Percentiles rank a stretch among this genome's conserved stretches.
These are phyloP conservation scores for Drosophila pachea DNA, from an alignment of 1,140 invertebrate species.

Conservation along the genomic window DNA sequence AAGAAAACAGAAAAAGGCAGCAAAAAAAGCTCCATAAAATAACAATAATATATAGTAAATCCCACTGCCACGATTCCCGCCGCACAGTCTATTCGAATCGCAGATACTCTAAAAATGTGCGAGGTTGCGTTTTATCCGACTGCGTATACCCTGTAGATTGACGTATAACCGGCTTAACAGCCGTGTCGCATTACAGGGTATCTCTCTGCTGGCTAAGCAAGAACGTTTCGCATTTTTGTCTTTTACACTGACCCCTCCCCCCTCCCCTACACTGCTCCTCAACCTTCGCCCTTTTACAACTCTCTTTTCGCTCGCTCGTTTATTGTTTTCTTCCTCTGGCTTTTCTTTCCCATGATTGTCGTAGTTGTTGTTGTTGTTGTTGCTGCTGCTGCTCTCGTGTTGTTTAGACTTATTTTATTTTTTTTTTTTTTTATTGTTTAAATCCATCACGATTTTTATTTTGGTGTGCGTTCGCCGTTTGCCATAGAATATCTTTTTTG, in stretches of 20 bases:
- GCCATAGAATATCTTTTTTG: background rate
- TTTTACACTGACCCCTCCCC: no score
- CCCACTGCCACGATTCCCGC: background rate
- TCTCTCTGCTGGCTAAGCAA: no score
- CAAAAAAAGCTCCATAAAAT: conserved; percentile 64
- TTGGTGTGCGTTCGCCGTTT: conserved; percentile 49
- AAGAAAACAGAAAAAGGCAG: conserved; percentile 31
- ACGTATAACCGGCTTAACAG: no score
- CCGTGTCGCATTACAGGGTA: no score
- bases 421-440: conserved; percentile 63
- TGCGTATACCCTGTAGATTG: no score
- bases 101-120: conserved; percentile 10
- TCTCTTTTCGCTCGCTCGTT: background rate
- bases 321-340: conserved; percentile 3
- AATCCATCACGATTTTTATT: conserved; percentile 76
- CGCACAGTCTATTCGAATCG: background rate
- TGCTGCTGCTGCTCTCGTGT: background rate
- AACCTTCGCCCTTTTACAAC: no score
- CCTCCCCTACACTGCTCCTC: no score
- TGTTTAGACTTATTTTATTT: conserved; percentile 28
- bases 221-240: no score
- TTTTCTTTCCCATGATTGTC: conserved; percentile 10
- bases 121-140: no score
- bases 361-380: background rate
- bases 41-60: conserved; percentile 48